These are phyloP conservation scores for Epicampocera succincta DNA, from an alignment of 2,888 invertebrate genomes.

Conservation along the genomic window DNA sequence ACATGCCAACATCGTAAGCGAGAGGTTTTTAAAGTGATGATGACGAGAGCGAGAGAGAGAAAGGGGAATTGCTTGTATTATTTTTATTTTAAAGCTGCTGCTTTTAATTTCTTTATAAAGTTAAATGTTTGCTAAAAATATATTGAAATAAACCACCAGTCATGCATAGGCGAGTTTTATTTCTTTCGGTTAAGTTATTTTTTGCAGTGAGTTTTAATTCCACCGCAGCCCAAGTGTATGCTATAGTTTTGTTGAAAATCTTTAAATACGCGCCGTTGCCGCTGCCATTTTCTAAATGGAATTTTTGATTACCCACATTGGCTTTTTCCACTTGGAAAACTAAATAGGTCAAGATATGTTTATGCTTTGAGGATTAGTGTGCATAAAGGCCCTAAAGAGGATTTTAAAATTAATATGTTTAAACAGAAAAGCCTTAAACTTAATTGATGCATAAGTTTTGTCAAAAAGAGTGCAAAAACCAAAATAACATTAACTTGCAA, in stretches of 20 bases:
- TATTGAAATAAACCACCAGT: slow-evolving; percentile 9
- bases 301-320: slow-evolving; percentile 45
- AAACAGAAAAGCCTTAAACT: too few species aligned
- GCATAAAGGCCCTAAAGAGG: too few species aligned
- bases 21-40: background rate
- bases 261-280: slow-evolving; percentile 6
- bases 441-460: too few species aligned
- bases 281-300: slow-evolving; percentile 27
- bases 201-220: background rate
- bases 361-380: too few species aligned
- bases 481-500: too few species aligned
- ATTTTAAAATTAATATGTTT: too few species aligned
- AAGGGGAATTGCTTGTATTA: slow-evolving; percentile 5
- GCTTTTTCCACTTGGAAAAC: too few species aligned
- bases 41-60: too few species aligned
- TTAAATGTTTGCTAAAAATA: slow-evolving; percentile 18
- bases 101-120: slow-evolving; percentile 5
- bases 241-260: background rate
- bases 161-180: slow-evolving; percentile 6
- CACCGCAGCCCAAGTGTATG: slow-evolving; percentile 22
- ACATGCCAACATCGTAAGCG: background rate
- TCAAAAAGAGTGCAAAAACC: too few species aligned
- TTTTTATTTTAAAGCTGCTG: background rate
- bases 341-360: too few species aligned
- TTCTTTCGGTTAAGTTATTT: background rate